Base-by-base conservation (phyloP, 1,140 invertebrate genomes). In the Zaprionus ghesquierei region DNA sequence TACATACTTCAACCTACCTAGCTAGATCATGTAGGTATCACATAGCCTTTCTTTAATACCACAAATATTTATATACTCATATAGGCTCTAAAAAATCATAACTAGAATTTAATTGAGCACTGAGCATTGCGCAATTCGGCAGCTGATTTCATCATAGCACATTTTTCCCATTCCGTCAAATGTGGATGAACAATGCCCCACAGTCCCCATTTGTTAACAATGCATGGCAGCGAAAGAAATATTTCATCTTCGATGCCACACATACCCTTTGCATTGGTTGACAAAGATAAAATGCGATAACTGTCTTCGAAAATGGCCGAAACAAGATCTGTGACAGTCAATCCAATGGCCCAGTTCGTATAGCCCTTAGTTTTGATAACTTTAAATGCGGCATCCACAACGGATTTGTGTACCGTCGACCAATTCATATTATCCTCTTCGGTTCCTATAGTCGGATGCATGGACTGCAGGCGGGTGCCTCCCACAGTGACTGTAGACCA, bases 271-370 rank as follows among this genome's bases (percentile, higher is more conserved):
- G 97, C 94, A 86, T 95, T 93, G 8, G 96, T 96, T 1, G 96
- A 96, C 3, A 98, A 94, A 1, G 96, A 95, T 75, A 96, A 95
- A n/a, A 98, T 94, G 84, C 94, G 95, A 71, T 94, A 93, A 2
- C 94, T 93, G 90, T 98, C 97, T 55, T 94, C 93, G 20, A 97
- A 80, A 74, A 98, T 95, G 12, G 95, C 94, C 5, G 94, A 93
- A 12, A 94, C 94, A 8, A 98, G 92, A 69, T 95, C 93, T 0
- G 95, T 93, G 0, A 96, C 94, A 75, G 96, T 96, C 2, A 97
- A 92, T 1, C 96, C 96, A 77, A 97, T 96, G 5, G 96, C 97
- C 96, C 96, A 97, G 22, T 96, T 97, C 0, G 96, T 97, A 90
- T 97, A 97, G 0, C 97, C 96, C 87, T 97, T 98, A 60, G 96